Base-by-base conservation (phyloP, 1,140 invertebrate species). In the Paraescarpia echinospica region DNA sequence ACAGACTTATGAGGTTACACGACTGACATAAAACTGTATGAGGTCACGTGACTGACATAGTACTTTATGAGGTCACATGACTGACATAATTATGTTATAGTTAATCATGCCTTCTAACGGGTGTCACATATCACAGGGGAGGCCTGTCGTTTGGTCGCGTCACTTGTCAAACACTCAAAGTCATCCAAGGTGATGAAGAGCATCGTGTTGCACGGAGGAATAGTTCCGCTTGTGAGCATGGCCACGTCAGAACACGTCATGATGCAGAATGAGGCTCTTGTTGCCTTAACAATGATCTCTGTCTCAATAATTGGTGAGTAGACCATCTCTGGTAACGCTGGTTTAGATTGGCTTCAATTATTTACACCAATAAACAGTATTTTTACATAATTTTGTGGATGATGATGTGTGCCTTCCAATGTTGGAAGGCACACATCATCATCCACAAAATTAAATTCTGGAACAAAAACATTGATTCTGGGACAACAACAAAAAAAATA, bases 231-330 rank as follows among this genome's bases (percentile, higher is more conserved):
- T 93, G 97, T 98, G 9, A 97, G 97, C 95, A 98, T 98, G 98
- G 96, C 98, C 92, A 96, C 97, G 0, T 97, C 98, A 6, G 97
- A 98, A 94, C 98, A 98, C 96, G 96, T 97, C 22, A 97, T 98
- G 0, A 98, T 99, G 98, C 98, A 98, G 95, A 98, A 98, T 95
- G 98, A 98, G 96, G 98, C 98, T 34, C 93, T 96, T 12, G 93
- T 96, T n/a, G 96, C 96, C 34, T 93, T 96, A 59, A 95, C 95
- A 12, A 93, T 96, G 34, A 95, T 96, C 90, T 93, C 94, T 33
- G 93, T 94, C 1, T 93, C 94, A 91, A 93, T 95, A 51, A 92
- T 96, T 92, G 95, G 96, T 96, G 93, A 93, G 93, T 94, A 34
- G 22, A 91, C 14, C 35, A 34, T 90, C n/a, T 90, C 14, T 91